A percentile compares a stretch with the other conserved stretches of the same genome.
Evolutionary conservation across 37 sponge, comb jelly and placozoan genomes (phyloP).

Genomic region (Trichoplax adhaerens): DNA sequence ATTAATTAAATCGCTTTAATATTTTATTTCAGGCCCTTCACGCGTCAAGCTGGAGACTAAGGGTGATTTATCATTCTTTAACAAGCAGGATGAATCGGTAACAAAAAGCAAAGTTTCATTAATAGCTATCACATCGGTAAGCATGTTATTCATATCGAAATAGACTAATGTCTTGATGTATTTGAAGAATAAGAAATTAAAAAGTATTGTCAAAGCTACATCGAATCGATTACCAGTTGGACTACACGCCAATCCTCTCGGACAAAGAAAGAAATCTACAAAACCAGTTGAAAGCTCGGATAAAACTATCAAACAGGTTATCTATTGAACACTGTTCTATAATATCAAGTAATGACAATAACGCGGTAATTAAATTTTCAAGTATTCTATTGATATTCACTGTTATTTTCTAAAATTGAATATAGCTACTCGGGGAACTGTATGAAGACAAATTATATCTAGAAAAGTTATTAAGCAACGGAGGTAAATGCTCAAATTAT

Average conservation of each 20-base stretch:
- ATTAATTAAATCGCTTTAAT: background rate
- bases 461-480: slow-evolving; percentile 64
- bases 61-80: slow-evolving; percentile 81
- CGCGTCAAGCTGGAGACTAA: slow-evolving; percentile 69
- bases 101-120: slow-evolving; percentile 22
- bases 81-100: slow-evolving; percentile 39
- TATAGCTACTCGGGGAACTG: slow-evolving; percentile 80
- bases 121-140: slow-evolving; percentile 8
- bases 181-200: too few relatives aligned
- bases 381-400: background rate
- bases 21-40: slow-evolving; percentile 40
- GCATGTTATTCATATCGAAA: slow-evolving; percentile 3
- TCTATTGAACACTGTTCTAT: background rate
- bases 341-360: background rate
- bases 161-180: too few relatives aligned
- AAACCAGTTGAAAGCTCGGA: slow-evolving; percentile 52
- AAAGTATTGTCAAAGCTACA: too few relatives aligned
- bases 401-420: background rate
- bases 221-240: too few relatives aligned
- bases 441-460: slow-evolving; percentile 78
- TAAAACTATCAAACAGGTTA: slow-evolving; percentile 62
- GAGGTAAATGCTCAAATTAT: slow-evolving; percentile 25
- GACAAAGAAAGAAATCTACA: slow-evolving; percentile 19
- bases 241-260: slow-evolving; percentile 8
- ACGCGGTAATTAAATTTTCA: background rate